Evolutionary conservation across 2,113 vertebrate species (phyloP).

Genomic region (Chaetorhynchus papuensis): DNA sequence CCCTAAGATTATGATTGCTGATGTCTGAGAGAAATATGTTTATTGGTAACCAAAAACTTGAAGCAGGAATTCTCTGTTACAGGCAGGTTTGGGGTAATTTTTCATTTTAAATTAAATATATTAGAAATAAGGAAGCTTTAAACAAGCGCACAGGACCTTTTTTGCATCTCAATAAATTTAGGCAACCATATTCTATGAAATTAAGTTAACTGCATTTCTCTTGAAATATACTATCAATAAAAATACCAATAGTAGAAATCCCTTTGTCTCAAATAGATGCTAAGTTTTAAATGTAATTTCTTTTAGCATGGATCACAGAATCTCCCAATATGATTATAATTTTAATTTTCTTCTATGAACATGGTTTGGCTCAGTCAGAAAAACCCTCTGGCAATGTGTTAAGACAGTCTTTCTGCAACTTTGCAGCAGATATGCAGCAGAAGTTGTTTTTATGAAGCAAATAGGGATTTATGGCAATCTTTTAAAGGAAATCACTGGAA

Average conservation of each 20-base stretch:
- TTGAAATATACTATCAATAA: neutral
- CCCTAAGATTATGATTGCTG: neutral
- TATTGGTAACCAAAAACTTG: neutral
- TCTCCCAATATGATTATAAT: neutral
- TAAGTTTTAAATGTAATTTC: neutral
- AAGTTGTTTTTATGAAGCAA: conserved; percentile 9
- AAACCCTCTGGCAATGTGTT: neutral
- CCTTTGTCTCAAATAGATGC: neutral
- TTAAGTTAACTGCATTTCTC: neutral
- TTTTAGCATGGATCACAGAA: neutral
- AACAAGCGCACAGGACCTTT: neutral
- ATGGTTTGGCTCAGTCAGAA: neutral
- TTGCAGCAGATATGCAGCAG: neutral
- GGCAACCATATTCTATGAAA: neutral
- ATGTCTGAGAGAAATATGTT: neutral
- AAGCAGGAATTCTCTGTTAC: neutral
- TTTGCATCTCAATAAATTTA: neutral
- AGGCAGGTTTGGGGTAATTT: neutral
- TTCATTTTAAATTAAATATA: neutral
- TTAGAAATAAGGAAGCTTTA: neutral
- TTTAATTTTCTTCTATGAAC: neutral
- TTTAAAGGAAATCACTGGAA: neutral
- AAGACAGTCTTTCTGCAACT: neutral
- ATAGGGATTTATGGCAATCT: neutral
- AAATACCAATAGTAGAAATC: neutral